Conservation (phyloP, 2,113 vertebrate species). For the Copsychus sechellarum region DNA sequence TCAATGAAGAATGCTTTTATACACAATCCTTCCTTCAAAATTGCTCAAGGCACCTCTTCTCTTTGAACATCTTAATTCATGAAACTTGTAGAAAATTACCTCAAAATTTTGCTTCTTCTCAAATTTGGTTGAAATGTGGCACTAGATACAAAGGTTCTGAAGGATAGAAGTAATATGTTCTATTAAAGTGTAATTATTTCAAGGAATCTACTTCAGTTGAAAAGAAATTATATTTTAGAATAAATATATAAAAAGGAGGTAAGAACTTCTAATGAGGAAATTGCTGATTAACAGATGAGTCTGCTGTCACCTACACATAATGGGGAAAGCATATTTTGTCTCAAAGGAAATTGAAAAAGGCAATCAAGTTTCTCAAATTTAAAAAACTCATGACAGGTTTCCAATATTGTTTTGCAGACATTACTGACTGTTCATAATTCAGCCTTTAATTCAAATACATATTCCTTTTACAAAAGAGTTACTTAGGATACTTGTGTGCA, state of each 20-base stretch:
- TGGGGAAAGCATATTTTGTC: not conserved
- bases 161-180: not conserved
- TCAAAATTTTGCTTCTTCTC: not conserved
- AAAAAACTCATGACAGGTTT: slow-evolving; percentile 30
- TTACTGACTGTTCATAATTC: not conserved
- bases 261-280: slow-evolving; percentile 38
- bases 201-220: not conserved
- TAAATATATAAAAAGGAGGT: not conserved
- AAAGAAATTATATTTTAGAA: slow-evolving; percentile 28
- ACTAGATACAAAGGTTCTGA: not conserved
- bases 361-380: slow-evolving; percentile 34
- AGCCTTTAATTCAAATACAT: slow-evolving; percentile 11
- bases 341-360: slow-evolving; percentile 52
- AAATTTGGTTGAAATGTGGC: not conserved
- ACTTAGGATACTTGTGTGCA: not conserved
- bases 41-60: not conserved
- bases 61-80: not conserved
- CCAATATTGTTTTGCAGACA: slow-evolving; percentile 13
- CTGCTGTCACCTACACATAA: slow-evolving; percentile 29
- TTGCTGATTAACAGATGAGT: slow-evolving; percentile 11
- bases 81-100: not conserved
- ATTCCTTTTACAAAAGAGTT: not conserved
- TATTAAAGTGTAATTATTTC: not conserved
- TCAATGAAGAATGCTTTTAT: not conserved
- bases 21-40: not conserved